These are phyloP conservation scores for Sialia sialis DNA, from an alignment of 2,113 vertebrate genomes.

Conservation along the genomic window DNA sequence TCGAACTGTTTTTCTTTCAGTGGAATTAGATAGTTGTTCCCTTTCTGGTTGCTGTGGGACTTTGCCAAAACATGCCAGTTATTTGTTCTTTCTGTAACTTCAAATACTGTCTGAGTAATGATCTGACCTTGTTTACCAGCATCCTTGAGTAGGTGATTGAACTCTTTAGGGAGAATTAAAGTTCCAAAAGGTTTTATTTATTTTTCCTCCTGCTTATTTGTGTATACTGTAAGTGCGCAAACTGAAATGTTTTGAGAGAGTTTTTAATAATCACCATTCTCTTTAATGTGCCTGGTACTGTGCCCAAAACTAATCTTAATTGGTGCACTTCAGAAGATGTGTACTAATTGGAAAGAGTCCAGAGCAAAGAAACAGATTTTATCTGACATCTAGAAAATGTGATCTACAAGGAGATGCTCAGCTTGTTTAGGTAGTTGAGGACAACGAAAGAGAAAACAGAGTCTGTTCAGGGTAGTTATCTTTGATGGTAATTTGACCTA, in stretches of 20 bases:
- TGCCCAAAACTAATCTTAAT: slow-evolving; percentile 48
- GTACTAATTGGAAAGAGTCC: neutral
- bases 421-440: neutral
- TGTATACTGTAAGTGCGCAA: neutral
- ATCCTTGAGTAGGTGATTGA: neutral
- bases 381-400: slow-evolving; percentile 30
- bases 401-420: neutral
- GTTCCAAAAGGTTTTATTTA: neutral
- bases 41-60: neutral
- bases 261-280: slow-evolving; percentile 16
- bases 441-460: neutral
- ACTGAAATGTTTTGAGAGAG: neutral
- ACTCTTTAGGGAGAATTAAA: neutral
- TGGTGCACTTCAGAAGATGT: slow-evolving; percentile 46
- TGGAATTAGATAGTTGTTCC: neutral
- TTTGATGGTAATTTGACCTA: neutral
- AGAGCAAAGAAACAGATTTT: slow-evolving; percentile 31
- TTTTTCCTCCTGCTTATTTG: slow-evolving; percentile 1
- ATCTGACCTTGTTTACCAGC: neutral
- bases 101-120: slow-evolving; percentile 8
- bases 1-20: neutral
- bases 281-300: slow-evolving; percentile 31
- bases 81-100: slow-evolving; percentile 1
- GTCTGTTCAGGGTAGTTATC: neutral
- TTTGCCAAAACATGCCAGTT: neutral